Percentiles rank a stretch among this genome's conserved stretches.
Evolutionary conservation across 1,140 invertebrate species (phyloP).

Genomic region (Saccostrea echinata): DNA sequence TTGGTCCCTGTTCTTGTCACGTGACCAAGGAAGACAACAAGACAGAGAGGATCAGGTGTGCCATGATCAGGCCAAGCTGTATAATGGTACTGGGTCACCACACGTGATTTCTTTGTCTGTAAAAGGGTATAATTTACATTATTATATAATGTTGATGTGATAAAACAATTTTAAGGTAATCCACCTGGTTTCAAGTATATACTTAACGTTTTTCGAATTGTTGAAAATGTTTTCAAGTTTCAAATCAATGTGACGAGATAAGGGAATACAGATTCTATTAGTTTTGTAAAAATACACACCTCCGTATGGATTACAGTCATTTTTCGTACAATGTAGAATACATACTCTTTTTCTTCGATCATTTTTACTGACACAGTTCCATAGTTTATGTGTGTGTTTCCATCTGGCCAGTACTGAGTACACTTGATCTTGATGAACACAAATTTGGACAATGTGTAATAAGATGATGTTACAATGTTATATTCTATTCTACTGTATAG

Average conservation of each 20-base stretch:
- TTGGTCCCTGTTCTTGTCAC: background rate
- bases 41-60: constrained; percentile 37
- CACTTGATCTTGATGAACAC: background rate
- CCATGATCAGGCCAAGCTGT: constrained; percentile 51
- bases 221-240: too few species aligned
- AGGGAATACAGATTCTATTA: background rate
- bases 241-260: too few species aligned
- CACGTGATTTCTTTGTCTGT: constrained; percentile 17
- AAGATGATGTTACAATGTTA: too few species aligned
- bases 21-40: constrained; percentile 40
- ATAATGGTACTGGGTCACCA: constrained; percentile 40
- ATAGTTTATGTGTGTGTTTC: background rate
- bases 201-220: too few species aligned
- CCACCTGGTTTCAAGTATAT: background rate
- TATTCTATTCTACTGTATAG: background rate
- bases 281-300: background rate
- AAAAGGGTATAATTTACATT: background rate
- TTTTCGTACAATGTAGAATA: background rate
- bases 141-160: background rate
- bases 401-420: background rate
- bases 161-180: background rate
- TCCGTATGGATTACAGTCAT: background rate
- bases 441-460: background rate
- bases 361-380: background rate
- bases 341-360: background rate